These are phyloP conservation scores for Orchesella flavescens DNA, from an alignment of 2,888 invertebrate species.

Conservation along the genomic window DNA sequence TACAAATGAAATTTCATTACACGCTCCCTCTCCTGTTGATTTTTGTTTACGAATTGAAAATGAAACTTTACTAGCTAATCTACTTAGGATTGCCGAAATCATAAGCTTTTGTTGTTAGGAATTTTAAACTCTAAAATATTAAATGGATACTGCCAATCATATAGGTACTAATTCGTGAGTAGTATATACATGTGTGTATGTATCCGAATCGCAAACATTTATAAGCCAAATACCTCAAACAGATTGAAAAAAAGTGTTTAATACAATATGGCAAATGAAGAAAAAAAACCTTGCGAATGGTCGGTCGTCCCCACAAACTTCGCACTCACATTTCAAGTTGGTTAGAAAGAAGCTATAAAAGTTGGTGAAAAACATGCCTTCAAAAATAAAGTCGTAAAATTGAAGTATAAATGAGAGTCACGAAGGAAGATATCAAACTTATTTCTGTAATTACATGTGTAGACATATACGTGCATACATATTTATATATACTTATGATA, in stretches of 20 bases:
- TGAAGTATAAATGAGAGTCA: slow-evolving; percentile 69
- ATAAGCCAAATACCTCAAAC: too few species aligned
- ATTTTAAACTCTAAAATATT: too few species aligned
- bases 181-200: too few species aligned
- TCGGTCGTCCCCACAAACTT: slow-evolving; percentile 19
- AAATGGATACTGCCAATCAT: too few species aligned
- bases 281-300: slow-evolving; percentile 12
- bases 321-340: slow-evolving; percentile 42
- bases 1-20: too few species aligned
- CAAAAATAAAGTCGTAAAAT: slow-evolving; percentile 71
- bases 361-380: slow-evolving; percentile 71
- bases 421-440: slow-evolving; percentile 72
- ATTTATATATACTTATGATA: background rate
- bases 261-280: background rate
- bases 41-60: too few species aligned
- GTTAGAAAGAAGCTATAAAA: slow-evolving; percentile 67
- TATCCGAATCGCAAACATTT: too few species aligned
- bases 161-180: too few species aligned
- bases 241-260: background rate
- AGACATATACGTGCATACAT: slow-evolving; percentile 11
- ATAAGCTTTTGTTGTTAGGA: too few species aligned
- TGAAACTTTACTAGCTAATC: too few species aligned
- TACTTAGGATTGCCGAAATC: too few species aligned
- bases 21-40: too few species aligned
- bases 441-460: slow-evolving; percentile 57